These are phyloP conservation scores for Drosophila emarginata DNA, from an alignment of 2,888 invertebrate species.

Conservation along the genomic window DNA sequence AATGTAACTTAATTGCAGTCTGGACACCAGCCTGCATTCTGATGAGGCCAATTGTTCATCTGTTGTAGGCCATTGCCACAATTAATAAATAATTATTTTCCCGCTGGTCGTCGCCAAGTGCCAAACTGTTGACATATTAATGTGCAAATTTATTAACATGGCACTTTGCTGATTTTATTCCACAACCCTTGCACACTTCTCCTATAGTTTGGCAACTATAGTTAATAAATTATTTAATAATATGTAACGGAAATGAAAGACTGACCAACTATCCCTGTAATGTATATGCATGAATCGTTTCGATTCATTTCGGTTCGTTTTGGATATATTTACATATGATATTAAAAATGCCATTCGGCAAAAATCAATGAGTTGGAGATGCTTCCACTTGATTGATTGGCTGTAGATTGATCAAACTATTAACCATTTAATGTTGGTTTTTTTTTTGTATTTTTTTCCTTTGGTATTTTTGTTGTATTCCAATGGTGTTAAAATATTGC, in stretches of 20 bases:
- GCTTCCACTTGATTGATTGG: constrained; percentile 55
- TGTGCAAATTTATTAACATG: constrained; percentile 55
- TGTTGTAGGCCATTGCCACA: constrained; percentile 46
- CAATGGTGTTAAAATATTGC: neutral
- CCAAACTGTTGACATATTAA: constrained; percentile 63
- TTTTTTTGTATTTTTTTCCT: neutral
- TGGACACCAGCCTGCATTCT: constrained; percentile 24
- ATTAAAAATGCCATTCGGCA: constrained; percentile 31
- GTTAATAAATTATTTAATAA: constrained; percentile 65
- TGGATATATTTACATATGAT: constrained; percentile 23
- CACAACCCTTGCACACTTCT: constrained; percentile 1
- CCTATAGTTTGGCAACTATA: constrained; percentile 33
- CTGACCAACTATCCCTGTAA: constrained; percentile 12
- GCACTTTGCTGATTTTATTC: constrained; percentile 34
- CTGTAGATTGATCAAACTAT: constrained; percentile 3
- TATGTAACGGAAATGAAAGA: constrained; percentile 45
- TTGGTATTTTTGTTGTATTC: neutral
- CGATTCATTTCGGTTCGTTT: constrained; percentile 34
- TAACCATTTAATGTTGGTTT: neutral
- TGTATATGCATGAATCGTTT: constrained; percentile 13
- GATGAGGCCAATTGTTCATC: constrained; percentile 67
- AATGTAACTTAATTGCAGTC: constrained; percentile 67
- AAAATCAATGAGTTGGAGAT: constrained; percentile 41
- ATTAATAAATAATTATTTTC: constrained; percentile 77
- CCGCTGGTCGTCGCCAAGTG: constrained; percentile 42